phyloP scores from a whole-genome alignment of 2,113 vertebrate species.

The Melanerpes formicivorus region DNA sequence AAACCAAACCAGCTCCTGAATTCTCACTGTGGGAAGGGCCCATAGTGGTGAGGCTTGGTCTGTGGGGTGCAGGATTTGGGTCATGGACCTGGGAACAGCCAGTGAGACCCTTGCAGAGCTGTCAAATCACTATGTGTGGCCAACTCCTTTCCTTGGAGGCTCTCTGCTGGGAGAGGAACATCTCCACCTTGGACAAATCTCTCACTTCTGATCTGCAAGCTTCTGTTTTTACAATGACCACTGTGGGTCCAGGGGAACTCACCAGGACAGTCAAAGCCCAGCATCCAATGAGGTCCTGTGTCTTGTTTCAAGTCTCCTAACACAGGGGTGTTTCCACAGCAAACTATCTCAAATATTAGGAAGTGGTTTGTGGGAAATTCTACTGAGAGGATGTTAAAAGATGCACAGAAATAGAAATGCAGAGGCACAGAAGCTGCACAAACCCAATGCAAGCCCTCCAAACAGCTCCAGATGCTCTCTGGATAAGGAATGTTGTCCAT shows the following conservation, averaged over 20 bases:
- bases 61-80: not conserved
- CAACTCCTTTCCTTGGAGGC: not conserved
- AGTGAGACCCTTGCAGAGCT: not conserved
- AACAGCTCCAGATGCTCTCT: not conserved
- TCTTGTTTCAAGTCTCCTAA: not conserved
- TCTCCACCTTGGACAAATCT: not conserved
- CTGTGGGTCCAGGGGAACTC: not conserved
- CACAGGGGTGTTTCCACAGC: accelerated
- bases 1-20: not conserved
- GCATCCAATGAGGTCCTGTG: not conserved
- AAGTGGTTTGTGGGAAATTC: not conserved
- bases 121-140: not conserved
- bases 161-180: not conserved
- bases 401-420: not conserved
- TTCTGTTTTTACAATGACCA: not conserved
- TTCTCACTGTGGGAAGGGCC: not conserved
- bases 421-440: not conserved
- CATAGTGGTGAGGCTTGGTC: not conserved
- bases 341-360: not conserved
- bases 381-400: not conserved
- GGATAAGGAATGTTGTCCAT: not conserved
- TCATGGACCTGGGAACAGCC: not conserved
- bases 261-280: not conserved
- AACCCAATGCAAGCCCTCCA: not conserved
- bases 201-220: not conserved